Conservation (phyloP, 2,888 invertebrate genomes). For the Nephrocerus scutellatus region DNA sequence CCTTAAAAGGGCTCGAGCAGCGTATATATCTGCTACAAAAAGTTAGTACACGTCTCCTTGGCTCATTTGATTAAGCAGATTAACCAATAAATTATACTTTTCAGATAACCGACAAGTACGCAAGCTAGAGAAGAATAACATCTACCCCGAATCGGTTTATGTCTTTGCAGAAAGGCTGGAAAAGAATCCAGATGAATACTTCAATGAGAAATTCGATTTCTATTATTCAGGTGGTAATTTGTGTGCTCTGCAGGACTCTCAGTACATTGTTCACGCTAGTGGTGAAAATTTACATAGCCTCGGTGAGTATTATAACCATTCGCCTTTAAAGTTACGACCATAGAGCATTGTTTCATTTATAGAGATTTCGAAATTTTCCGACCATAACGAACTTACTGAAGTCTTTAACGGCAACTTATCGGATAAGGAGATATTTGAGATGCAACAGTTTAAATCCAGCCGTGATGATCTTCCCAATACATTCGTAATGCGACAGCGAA, state of each 20-base stretch:
- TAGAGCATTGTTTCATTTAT: background rate
- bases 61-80: background rate
- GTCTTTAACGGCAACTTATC: background rate
- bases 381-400: conserved; percentile 1
- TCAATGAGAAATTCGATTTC: conserved; percentile 39
- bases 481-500: conserved; percentile 30
- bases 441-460: conserved; percentile 23
- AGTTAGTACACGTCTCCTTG: conserved; percentile 17
- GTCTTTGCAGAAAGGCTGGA: conserved; percentile 26
- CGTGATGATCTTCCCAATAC: conserved; percentile 22
- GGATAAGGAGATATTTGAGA: conserved; percentile 36
- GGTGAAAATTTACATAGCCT: conserved; percentile 28
- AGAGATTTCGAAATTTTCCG: conserved; percentile 4
- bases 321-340: background rate
- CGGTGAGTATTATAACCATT: conserved; percentile 20
- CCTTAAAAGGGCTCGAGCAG: conserved; percentile 11
- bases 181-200: conserved; percentile 32
- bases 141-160: conserved; percentile 22
- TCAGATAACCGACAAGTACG: conserved; percentile 22
- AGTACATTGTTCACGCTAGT: conserved; percentile 28
- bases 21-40: conserved; percentile 21
- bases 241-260: conserved; percentile 17
- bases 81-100: conserved; percentile 5
- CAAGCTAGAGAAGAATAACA: conserved; percentile 19
- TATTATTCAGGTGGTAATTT: conserved; percentile 44